Evolutionary conservation across 2,888 invertebrate genomes (phyloP).

Genomic region (Aromia moschata): DNA sequence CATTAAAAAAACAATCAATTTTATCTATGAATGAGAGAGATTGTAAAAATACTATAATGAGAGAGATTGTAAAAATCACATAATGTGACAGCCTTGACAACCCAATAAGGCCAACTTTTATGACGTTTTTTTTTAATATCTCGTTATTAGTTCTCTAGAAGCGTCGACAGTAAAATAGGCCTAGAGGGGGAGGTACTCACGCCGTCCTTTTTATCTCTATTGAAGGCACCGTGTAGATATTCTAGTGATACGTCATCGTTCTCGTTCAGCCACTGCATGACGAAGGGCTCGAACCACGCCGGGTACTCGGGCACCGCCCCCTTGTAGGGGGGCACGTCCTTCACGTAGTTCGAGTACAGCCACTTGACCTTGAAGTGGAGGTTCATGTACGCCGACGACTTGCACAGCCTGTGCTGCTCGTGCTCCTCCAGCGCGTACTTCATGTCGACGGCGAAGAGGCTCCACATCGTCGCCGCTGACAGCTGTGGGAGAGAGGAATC

Average conservation of each 20-base stretch:
- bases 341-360: slow-evolving; percentile 97
- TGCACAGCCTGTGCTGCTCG: slow-evolving; percentile 93
- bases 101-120: too few species aligned
- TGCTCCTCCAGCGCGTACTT: slow-evolving; percentile 98
- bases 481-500: too few species aligned
- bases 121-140: too few species aligned
- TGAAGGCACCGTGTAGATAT: slow-evolving; percentile 98
- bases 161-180: slow-evolving; percentile 2
- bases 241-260: slow-evolving; percentile 99
- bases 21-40: too few species aligned
- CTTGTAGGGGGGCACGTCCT: slow-evolving; percentile 96
- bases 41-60: too few species aligned
- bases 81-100: too few species aligned
- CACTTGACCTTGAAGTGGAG: slow-evolving; percentile 99
- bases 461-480: slow-evolving; percentile 98
- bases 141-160: too few species aligned
- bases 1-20: too few species aligned
- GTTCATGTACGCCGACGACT: slow-evolving; percentile 99
- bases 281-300: slow-evolving; percentile 99
- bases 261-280: slow-evolving; percentile 99
- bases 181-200: slow-evolving; percentile 67
- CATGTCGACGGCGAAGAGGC: slow-evolving; percentile 94
- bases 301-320: slow-evolving; percentile 97
- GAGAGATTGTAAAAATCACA: too few species aligned
- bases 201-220: slow-evolving; percentile 94